Base-by-base conservation (phyloP, 2,888 invertebrate genomes). In the Timandra comae region DNA sequence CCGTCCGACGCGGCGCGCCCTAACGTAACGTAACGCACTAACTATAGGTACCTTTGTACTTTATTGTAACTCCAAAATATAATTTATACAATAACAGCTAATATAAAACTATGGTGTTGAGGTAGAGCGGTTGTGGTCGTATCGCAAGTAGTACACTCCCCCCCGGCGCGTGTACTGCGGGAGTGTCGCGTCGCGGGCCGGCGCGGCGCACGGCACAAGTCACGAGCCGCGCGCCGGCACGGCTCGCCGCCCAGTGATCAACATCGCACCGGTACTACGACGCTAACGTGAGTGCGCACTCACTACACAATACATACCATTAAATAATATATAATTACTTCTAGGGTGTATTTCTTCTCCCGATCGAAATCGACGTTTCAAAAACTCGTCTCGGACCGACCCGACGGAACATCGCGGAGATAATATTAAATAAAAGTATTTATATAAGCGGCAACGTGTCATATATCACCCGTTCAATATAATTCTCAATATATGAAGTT, bases 401-500 rank as follows among this genome's bases (percentile, higher is more conserved):
- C 74, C 80, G 79, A 82, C 73, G 69, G 73, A 70, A 71, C 77
- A 76, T 81, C 81, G 76, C 77, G 81, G 80, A 81, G 82, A 81
- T 78, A 79, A 82, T 79, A 73, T 75, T 74, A 76, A 80, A 78
- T 71, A 75, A 80, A 79, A 74, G 67, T 78, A 16, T 78, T 76
- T 71, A n/a, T 75, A 76, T 79, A 84, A 81, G 79, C 79, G 79
- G 80, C 75, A 82, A 85, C 86, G 73, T 81, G 84, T 82, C 86
- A 86, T 80, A 85, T 86, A 86, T 86, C 86, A 86, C 86, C 85
- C 85, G 82, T 79, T 70, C 64, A 76, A 77, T 82, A 84, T 84
- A 84, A 84, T 82, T 81, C 79, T 82, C 82, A 79, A 80, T 80
- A 84, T 77, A 82, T 81, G 84, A 82, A 82, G 75, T 79, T 73